These are phyloP conservation scores for Odontocerum albicorne DNA, from an alignment of 2,888 invertebrate genomes.

Conservation along the genomic window DNA sequence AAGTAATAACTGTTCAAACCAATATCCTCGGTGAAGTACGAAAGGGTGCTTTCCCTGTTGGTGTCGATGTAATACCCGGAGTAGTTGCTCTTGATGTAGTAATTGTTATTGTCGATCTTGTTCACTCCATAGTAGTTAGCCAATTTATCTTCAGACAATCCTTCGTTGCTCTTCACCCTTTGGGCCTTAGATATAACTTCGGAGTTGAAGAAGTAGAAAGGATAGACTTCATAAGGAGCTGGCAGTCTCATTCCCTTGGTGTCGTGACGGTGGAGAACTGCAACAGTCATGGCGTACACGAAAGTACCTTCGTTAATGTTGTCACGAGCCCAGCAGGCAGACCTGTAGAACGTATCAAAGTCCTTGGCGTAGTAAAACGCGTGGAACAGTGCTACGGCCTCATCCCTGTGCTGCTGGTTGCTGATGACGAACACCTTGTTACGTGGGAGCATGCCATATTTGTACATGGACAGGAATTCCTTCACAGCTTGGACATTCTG, in stretches of 20 bases:
- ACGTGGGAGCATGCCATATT: conserved; percentile 54
- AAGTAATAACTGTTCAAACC: conserved; percentile 63
- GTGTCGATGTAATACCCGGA: conserved; percentile 61
- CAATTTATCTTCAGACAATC: conserved; percentile 55
- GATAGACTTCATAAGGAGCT: conserved; percentile 75
- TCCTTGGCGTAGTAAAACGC: conserved; percentile 68
- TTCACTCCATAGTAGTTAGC: conserved; percentile 54
- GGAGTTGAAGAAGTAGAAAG: conserved; percentile 73
- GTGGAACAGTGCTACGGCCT: conserved; percentile 65
- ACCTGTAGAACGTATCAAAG: conserved; percentile 60
- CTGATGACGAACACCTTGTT: conserved; percentile 63
- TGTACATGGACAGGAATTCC: conserved; percentile 58
- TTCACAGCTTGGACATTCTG: conserved; percentile 64
- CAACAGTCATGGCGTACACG: conserved; percentile 67
- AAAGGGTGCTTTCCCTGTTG: conserved; percentile 48
- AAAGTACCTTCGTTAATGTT: conserved; percentile 75
- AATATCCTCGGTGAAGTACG: conserved; percentile 68
- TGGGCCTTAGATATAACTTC: conserved; percentile 70
- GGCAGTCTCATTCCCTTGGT: conserved; percentile 68
- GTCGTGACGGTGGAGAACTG: conserved; percentile 68
- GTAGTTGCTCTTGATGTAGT: conserved; percentile 68
- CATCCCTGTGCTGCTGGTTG: conserved; percentile 61
- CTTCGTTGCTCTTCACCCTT: conserved; percentile 64
- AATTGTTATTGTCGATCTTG: conserved; percentile 51
- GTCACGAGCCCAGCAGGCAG: conserved; percentile 68